Conservation (phyloP, 1,140 invertebrate genomes). For the Antheraea pernyi region DNA sequence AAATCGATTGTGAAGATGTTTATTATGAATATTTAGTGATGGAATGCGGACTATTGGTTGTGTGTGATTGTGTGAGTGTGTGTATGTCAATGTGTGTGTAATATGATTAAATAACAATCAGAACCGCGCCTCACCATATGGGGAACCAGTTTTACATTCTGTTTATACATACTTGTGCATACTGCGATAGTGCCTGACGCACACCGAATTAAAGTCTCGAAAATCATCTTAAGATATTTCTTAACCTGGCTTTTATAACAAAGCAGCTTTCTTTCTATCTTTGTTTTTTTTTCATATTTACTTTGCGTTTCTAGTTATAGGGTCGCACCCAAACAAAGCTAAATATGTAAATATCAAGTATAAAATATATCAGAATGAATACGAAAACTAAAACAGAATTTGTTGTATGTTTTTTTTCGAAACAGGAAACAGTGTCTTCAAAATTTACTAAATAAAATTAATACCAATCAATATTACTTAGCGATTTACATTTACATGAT, state of each 20-base stretch:
- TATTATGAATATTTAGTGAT: slow-evolving; percentile 33
- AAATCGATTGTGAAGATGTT: slow-evolving; percentile 20
- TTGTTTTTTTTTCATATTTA: neutral
- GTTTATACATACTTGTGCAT: slow-evolving; percentile 27
- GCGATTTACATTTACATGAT: too few species aligned
- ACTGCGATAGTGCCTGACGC: slow-evolving; percentile 16
- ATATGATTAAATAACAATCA: slow-evolving; percentile 64
- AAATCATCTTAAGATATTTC: slow-evolving; percentile 16
- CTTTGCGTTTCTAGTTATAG: too few species aligned
- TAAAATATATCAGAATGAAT: too few species aligned
- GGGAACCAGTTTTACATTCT: slow-evolving; percentile 52
- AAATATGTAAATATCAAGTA: too few species aligned
- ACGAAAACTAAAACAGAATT: too few species aligned
- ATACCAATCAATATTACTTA: too few species aligned
- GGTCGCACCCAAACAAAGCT: too few species aligned
- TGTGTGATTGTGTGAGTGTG: neutral
- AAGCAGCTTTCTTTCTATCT: neutral
- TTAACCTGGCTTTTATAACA: too few species aligned
- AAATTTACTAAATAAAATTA: too few species aligned
- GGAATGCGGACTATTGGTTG: slow-evolving; percentile 61
- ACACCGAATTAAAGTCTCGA: slow-evolving; percentile 13
- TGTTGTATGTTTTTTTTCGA: too few species aligned
- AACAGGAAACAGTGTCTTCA: too few species aligned
- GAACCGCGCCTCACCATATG: slow-evolving; percentile 50
- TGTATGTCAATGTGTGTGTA: slow-evolving; percentile 16